A percentile compares a stretch with the other conserved stretches of the same genome.
phyloP scores from a whole-genome alignment of 2,888 invertebrate genomes.

The Omphaloscelis lunosa region DNA sequence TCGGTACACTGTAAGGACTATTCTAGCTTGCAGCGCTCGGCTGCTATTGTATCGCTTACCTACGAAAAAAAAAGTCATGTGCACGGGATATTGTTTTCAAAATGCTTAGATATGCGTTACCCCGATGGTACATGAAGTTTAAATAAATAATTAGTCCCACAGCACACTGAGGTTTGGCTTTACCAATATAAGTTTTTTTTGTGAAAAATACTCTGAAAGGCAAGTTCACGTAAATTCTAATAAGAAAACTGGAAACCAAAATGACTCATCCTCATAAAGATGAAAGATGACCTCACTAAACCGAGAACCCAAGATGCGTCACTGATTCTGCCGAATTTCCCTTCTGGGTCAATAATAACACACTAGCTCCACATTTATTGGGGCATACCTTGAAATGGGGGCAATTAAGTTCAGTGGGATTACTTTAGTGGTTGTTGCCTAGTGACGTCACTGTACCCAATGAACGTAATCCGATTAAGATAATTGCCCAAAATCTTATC shows the following conservation, averaged over 20 bases:
- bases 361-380: constrained; percentile 58
- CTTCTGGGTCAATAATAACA: constrained; percentile 57
- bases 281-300: constrained; percentile 40
- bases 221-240: neutral
- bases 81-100: too few relatives aligned
- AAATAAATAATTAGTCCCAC: too few relatives aligned
- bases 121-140: too few relatives aligned
- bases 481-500: constrained; percentile 88
- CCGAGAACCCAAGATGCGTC: constrained; percentile 14
- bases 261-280: constrained; percentile 30
- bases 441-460: constrained; percentile 84
- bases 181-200: neutral
- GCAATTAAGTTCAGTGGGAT: constrained; percentile 85
- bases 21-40: too few relatives aligned
- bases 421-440: constrained; percentile 88
- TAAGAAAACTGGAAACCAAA: neutral
- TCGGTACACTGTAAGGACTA: too few relatives aligned
- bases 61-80: too few relatives aligned
- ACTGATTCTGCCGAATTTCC: constrained; percentile 24
- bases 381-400: constrained; percentile 73
- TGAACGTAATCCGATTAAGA: constrained; percentile 87
- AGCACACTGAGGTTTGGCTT: neutral
- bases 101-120: too few relatives aligned
- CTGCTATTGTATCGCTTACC: too few relatives aligned
- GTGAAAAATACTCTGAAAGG: neutral